Conservation (phyloP, 2,888 invertebrate species). For the Nemapogon koenigi region DNA sequence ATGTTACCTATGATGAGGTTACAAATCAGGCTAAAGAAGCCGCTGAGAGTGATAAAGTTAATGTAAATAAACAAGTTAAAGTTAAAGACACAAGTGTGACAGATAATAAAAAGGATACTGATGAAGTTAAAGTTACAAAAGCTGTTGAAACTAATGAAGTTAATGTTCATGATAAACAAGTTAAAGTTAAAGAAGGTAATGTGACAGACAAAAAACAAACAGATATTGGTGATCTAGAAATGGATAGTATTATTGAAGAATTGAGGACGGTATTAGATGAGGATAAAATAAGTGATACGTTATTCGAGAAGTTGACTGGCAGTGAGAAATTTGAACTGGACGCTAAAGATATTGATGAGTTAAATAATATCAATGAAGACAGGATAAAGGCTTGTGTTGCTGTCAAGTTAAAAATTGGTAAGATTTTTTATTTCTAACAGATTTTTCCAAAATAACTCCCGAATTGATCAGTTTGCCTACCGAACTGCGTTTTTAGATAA, state of each 20-base stretch:
- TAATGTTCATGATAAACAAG: too few species aligned
- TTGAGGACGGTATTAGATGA: conserved; percentile 36
- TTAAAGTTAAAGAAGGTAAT: too few species aligned
- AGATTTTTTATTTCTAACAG: conserved; percentile 20
- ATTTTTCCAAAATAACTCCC: too few species aligned
- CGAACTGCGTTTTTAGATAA: too few species aligned
- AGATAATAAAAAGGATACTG: neutral
- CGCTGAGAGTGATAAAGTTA: neutral
- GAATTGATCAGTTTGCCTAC: too few species aligned
- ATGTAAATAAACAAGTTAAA: neutral
- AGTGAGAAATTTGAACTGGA: conserved; percentile 47
- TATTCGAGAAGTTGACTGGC: conserved; percentile 49
- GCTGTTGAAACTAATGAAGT: neutral
- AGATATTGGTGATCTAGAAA: conserved; percentile 4
- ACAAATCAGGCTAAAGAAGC: conserved; percentile 19
- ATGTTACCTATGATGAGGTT: conserved; percentile 17
- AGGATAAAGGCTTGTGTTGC: conserved; percentile 33
- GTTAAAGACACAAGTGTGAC: neutral
- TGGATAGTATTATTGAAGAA: conserved; percentile 30
- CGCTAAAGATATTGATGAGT: conserved; percentile 52
- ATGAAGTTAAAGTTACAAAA: neutral
- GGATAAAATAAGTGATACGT: conserved; percentile 38
- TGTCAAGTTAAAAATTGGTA: conserved; percentile 42
- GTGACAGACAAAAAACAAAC: too few species aligned
- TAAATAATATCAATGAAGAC: conserved; percentile 45